These are phyloP conservation scores for Helleia helle DNA, from an alignment of 2,888 invertebrate genomes.

Conservation along the genomic window DNA sequence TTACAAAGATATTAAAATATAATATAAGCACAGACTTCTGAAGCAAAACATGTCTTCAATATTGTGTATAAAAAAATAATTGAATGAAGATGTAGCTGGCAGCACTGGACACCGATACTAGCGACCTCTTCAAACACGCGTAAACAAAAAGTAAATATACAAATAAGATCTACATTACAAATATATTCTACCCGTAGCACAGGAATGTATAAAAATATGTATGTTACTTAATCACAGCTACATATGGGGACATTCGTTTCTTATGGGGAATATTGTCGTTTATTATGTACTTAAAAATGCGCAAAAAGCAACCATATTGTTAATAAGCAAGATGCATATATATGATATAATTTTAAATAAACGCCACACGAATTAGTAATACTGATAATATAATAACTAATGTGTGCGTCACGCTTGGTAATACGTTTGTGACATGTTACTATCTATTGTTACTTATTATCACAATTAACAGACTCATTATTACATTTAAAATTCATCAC, in stretches of 20 bases:
- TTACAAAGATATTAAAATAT: neutral
- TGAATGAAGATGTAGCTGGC: too few relatives aligned
- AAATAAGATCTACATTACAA: conserved; percentile 1
- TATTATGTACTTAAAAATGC: neutral
- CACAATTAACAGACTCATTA: too few relatives aligned
- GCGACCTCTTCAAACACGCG: neutral
- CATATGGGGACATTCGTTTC: neutral
- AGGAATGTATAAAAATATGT: conserved; percentile 71
- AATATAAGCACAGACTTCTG: neutral
- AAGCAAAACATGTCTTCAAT: neutral
- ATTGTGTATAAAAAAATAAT: too few relatives aligned
- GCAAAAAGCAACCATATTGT: neutral
- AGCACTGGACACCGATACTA: neutral
- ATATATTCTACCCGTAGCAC: conserved; percentile 52
- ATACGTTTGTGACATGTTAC: neutral
- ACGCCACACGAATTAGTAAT: neutral
- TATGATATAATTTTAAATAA: neutral
- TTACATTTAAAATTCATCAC: too few relatives aligned
- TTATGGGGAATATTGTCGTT: neutral
- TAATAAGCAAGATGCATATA: neutral
- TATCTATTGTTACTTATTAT: neutral
- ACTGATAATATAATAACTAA: neutral
- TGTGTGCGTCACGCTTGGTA: neutral
- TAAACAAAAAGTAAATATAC: neutral
- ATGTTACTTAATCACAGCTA: conserved; percentile 54